A percentile compares a stretch with the other conserved stretches of the same genome.
Conservation (phyloP, 2,888 invertebrate genomes). For the Thyatira batis region DNA sequence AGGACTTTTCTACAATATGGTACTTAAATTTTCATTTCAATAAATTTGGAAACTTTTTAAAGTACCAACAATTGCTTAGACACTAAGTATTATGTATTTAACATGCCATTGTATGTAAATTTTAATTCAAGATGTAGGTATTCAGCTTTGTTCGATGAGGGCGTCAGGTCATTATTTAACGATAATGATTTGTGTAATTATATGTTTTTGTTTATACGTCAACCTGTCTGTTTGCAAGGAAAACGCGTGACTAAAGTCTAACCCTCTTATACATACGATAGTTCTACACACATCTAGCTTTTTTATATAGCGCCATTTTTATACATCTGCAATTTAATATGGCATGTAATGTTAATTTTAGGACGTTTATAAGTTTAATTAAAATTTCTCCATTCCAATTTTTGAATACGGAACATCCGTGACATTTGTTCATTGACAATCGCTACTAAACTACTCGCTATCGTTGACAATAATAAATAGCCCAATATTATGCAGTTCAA, state of each 20-base stretch:
- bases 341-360: too few species aligned
- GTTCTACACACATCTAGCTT: too few species aligned
- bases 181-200: not conserved
- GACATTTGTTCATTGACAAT: not conserved
- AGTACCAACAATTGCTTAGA: not conserved
- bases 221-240: not conserved
- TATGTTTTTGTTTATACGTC: not conserved
- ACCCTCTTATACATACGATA: too few species aligned
- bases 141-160: not conserved
- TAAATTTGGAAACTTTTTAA: too few species aligned
- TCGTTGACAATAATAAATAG: not conserved
- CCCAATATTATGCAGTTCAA: slow-evolving; percentile 4
- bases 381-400: too few species aligned
- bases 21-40: too few species aligned
- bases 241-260: not conserved
- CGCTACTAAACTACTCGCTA: too few species aligned
- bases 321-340: too few species aligned
- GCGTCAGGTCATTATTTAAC: not conserved
- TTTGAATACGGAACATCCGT: not conserved
- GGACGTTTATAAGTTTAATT: too few species aligned
- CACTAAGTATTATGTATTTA: not conserved
- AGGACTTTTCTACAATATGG: too few species aligned
- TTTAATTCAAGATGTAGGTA: not conserved
- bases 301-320: too few species aligned
- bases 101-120: not conserved